Evolutionary conservation across 2,113 vertebrate genomes (phyloP).

Genomic region (Symphodus melops): DNA sequence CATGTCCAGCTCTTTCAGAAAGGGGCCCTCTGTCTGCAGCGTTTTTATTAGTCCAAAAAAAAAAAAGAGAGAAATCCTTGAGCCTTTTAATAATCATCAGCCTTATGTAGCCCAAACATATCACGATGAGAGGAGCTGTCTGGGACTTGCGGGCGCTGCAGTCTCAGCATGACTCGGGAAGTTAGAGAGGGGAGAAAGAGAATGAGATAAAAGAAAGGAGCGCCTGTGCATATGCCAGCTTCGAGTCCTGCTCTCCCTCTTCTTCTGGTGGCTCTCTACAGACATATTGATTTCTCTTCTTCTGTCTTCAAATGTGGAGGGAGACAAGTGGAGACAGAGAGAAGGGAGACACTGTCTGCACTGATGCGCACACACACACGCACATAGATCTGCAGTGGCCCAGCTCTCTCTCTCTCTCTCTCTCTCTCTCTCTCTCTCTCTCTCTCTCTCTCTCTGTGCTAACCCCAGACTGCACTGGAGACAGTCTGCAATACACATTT

Average conservation of each 20-base stretch:
- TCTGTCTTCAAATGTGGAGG: slow-evolving; percentile 67
- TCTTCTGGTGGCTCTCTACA: slow-evolving; percentile 63
- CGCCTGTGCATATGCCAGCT: slow-evolving; percentile 53
- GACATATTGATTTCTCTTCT: slow-evolving; percentile 85
- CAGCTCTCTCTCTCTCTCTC: slow-evolving; percentile 48
- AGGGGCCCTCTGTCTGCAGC: slow-evolving; percentile 60
- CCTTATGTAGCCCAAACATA: slow-evolving; percentile 68
- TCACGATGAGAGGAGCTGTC: slow-evolving; percentile 60
- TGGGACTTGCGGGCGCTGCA: slow-evolving; percentile 63
- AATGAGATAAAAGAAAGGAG: slow-evolving; percentile 57
- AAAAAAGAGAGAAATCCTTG: slow-evolving; percentile 51
- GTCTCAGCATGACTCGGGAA: slow-evolving; percentile 66
- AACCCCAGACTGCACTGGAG: slow-evolving; percentile 79
- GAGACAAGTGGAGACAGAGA: slow-evolving; percentile 64
- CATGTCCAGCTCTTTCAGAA: slow-evolving; percentile 59
- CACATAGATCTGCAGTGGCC: slow-evolving; percentile 69
- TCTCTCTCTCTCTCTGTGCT: slow-evolving; percentile 44
- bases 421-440: slow-evolving; percentile 33
- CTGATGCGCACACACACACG: slow-evolving; percentile 53
- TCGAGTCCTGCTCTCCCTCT: slow-evolving; percentile 46
- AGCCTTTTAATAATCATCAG: slow-evolving; percentile 78
- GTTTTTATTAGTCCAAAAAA: slow-evolving; percentile 77
- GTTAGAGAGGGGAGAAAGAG: slow-evolving; percentile 35
- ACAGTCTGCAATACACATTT: slow-evolving; percentile 83
- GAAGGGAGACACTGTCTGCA: slow-evolving; percentile 81